Evolutionary conservation across 2,888 invertebrate species (phyloP).

Genomic region (Dolichomitus sp.): DNA sequence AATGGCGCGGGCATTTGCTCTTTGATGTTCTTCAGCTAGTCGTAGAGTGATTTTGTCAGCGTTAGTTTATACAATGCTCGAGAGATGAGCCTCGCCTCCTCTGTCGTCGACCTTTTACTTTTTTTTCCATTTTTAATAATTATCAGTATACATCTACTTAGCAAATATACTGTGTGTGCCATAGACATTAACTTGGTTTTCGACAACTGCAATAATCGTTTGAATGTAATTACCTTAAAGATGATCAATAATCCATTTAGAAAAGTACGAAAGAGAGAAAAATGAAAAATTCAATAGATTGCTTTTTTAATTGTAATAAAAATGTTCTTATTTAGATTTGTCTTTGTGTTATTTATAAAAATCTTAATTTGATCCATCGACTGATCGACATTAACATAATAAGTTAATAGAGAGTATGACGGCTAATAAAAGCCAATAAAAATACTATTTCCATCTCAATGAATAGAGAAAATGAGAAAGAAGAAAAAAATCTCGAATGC

Average conservation of each 20-base stretch:
- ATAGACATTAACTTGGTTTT: neutral
- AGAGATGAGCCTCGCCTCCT: constrained; percentile 32
- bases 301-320: neutral
- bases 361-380: neutral
- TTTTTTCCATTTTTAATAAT: neutral
- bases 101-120: neutral
- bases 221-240: neutral
- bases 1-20: constrained; percentile 75
- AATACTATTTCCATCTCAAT: neutral
- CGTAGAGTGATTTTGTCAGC: constrained; percentile 71
- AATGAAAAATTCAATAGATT: neutral
- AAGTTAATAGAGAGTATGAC: too few species aligned
- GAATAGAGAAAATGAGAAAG: neutral
- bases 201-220: neutral
- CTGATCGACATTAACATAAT: neutral
- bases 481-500: neutral
- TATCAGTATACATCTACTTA: neutral
- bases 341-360: neutral
- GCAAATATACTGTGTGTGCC: neutral
- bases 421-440: too few species aligned
- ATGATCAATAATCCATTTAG: neutral
- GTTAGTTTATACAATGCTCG: constrained; percentile 68
- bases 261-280: neutral
- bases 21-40: constrained; percentile 80
- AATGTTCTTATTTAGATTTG: too few species aligned